These are phyloP conservation scores for Pantelozetes paolii DNA, from an alignment of 2,888 invertebrate species.

Conservation along the genomic window DNA sequence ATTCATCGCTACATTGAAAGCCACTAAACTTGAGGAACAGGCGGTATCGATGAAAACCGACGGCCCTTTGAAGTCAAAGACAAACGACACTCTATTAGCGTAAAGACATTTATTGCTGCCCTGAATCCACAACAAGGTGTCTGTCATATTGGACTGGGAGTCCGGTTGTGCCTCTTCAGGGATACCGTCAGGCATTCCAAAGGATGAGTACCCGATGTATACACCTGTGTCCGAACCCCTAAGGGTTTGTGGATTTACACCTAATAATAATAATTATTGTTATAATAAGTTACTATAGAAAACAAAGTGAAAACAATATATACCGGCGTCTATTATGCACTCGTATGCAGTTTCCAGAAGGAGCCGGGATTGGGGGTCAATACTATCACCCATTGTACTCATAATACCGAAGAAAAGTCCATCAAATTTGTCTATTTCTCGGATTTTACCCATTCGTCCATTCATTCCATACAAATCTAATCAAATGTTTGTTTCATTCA, in stretches of 20 bases:
- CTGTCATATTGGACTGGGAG: slow-evolving; percentile 78
- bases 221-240: slow-evolving; percentile 88
- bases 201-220: slow-evolving; percentile 82
- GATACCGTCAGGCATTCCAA: slow-evolving; percentile 84
- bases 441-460: slow-evolving; percentile 63
- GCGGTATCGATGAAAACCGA: slow-evolving; percentile 42
- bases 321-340: slow-evolving; percentile 79
- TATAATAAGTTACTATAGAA: too few species aligned
- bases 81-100: slow-evolving; percentile 84
- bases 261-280: too few species aligned
- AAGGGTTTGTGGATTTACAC: slow-evolving; percentile 73
- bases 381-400: slow-evolving; percentile 80
- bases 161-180: slow-evolving; percentile 66
- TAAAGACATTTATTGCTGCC: slow-evolving; percentile 89
- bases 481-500: too few species aligned
- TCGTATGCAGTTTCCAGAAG: slow-evolving; percentile 88
- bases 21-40: slow-evolving; percentile 41
- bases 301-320: too few species aligned
- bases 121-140: slow-evolving; percentile 62
- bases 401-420: slow-evolving; percentile 85
- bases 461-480: slow-evolving; percentile 72
- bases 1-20: slow-evolving; percentile 55
- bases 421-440: slow-evolving; percentile 73
- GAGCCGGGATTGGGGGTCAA: slow-evolving; percentile 87
- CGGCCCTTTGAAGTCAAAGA: slow-evolving; percentile 78